Percentiles rank a stretch among this genome's conserved stretches.
phyloP scores from a whole-genome alignment of 2,113 vertebrate species.

The Todiramphus saurophagus region DNA sequence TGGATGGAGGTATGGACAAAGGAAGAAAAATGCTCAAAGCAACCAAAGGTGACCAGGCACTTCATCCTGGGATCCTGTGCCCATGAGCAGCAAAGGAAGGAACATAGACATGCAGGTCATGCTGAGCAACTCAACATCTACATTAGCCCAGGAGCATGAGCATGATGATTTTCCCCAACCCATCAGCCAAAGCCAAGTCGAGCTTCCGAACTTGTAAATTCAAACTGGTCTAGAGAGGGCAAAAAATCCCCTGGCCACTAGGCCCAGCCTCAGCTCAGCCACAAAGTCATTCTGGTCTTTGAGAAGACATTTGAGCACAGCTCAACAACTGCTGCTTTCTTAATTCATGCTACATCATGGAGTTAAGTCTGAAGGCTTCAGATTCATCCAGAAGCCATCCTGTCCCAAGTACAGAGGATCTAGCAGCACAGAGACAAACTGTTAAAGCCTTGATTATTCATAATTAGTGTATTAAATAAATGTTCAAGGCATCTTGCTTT shows the following conservation, averaged over 20 bases:
- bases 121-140: not conserved
- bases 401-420: not conserved
- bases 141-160: rapidly evolving
- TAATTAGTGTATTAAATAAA: not conserved
- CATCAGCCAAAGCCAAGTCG: not conserved
- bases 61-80: not conserved
- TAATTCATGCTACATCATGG: not conserved
- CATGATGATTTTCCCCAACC: not conserved
- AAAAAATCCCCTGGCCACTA: not conserved
- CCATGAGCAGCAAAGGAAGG: not conserved
- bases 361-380: not conserved
- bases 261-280: not conserved
- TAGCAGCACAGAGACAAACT: not conserved
- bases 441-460: not conserved
- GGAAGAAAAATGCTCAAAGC: not conserved
- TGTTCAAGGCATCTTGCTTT: not conserved
- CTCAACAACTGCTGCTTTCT: not conserved
- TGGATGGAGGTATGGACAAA: not conserved
- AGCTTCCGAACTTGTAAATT: not conserved
- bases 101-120: not conserved
- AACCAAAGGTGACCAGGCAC: not conserved
- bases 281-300: not conserved
- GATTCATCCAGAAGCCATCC: not conserved
- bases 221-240: not conserved
- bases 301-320: not conserved